phyloP scores from a whole-genome alignment of 1,140 invertebrate genomes.

The Drosophila gunungcola region DNA sequence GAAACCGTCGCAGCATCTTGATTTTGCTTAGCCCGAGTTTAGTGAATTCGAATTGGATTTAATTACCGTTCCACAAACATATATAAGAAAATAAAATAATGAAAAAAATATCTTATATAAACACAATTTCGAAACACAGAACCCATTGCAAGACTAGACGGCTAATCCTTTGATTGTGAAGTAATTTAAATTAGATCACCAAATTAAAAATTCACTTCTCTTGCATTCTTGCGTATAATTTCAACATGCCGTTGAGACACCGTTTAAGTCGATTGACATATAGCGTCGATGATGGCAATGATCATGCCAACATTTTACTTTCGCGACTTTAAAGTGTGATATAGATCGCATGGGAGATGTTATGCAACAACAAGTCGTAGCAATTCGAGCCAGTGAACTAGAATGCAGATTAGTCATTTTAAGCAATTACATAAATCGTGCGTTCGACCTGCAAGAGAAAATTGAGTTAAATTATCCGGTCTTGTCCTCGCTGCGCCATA shows the following conservation, averaged over 20 bases:
- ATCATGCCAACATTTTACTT: neutral
- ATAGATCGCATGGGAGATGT: conserved; percentile 1
- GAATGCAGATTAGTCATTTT: no score
- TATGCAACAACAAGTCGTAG: neutral
- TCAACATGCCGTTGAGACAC: neutral
- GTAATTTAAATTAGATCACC: neutral
- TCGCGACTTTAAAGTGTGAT: neutral
- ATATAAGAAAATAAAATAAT: neutral
- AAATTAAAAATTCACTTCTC: neutral
- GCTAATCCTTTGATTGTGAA: neutral
- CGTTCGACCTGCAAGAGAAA: neutral
- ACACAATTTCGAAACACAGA: neutral
- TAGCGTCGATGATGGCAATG: neutral
- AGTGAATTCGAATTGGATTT: no score
- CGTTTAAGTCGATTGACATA: neutral
- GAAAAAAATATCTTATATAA: neutral
- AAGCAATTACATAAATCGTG: no score
- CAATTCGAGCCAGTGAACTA: neutral
- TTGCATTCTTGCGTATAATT: neutral
- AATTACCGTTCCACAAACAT: no score
- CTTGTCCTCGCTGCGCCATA: neutral
- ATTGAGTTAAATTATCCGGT: neutral
- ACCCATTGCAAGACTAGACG: neutral
- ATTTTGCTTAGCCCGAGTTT: no score
- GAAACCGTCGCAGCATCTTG: no score